A percentile compares a stretch with the other conserved stretches of the same genome.
Evolutionary conservation across 2,888 invertebrate genomes (phyloP).

Genomic region (Apantesis nais): DNA sequence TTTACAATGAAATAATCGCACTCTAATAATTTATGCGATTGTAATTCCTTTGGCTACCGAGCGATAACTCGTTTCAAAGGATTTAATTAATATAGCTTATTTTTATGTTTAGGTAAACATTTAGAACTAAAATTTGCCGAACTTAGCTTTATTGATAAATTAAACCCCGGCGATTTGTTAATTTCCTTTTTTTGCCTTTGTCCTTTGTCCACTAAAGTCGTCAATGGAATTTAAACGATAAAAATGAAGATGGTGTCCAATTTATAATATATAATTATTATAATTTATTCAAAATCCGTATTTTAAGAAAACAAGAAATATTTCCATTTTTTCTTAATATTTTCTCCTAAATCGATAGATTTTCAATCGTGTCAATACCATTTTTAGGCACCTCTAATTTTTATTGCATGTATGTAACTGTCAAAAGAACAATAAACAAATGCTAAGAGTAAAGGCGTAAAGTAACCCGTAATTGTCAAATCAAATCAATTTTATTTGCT

Average conservation of each 20-base stretch:
- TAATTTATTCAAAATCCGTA: too few relatives aligned
- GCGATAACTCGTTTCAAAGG: constrained; percentile 14
- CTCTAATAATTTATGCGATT: constrained; percentile 20
- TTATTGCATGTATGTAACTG: too few relatives aligned
- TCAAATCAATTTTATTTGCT: too few relatives aligned
- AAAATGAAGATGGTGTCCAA: not conserved
- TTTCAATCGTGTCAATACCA: too few relatives aligned
- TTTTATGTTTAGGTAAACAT: constrained; percentile 8
- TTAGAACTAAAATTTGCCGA: not conserved
- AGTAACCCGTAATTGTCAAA: too few relatives aligned
- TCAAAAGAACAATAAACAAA: too few relatives aligned
- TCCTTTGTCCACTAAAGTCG: not conserved
- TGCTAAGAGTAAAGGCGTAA: too few relatives aligned
- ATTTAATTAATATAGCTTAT: constrained; percentile 14
- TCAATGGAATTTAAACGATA: not conserved
- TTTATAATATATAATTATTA: not conserved
- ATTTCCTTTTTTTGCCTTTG: too few relatives aligned
- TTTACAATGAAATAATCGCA: constrained; percentile 10
- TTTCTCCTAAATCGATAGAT: too few relatives aligned
- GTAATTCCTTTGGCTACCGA: constrained; percentile 11
- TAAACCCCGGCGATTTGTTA: not conserved
- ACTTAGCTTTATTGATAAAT: not conserved
- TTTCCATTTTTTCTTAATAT: too few relatives aligned
- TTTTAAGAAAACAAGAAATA: too few relatives aligned
- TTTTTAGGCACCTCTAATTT: too few relatives aligned